These are phyloP conservation scores for Martes martes DNA, from an alignment of 2,113 vertebrate genomes.

Conservation along the genomic window DNA sequence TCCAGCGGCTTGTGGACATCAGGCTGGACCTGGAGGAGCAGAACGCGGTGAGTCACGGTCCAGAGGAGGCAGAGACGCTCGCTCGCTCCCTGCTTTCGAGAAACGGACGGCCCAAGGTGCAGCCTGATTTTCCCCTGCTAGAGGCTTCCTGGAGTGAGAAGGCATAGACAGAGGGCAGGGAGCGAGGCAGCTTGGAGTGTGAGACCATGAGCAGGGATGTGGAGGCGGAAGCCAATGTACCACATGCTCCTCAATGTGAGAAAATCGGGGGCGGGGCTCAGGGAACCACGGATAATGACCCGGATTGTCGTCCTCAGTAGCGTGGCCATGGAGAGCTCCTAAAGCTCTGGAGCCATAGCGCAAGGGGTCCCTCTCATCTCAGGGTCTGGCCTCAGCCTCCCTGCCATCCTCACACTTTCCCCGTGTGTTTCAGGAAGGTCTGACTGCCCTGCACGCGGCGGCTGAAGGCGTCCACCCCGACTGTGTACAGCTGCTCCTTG, in stretches of 20 bases:
- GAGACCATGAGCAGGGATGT: neutral
- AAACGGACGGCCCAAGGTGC: accelerated
- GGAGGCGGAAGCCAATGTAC: neutral
- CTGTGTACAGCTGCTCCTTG: slow-evolving; percentile 85
- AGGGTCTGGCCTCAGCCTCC: neutral
- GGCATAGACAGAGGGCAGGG: neutral
- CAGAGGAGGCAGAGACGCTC: neutral
- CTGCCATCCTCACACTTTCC: accelerated
- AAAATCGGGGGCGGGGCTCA: neutral
- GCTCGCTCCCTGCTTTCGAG: neutral
- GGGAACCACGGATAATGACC: neutral
- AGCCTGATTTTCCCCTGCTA: neutral
- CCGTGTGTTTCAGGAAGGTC: slow-evolving; percentile 84
- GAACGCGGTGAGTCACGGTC: slow-evolving; percentile 83
- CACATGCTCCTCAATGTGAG: neutral
- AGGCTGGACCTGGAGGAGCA: slow-evolving; percentile 84
- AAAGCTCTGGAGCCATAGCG: neutral
- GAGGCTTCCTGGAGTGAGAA: neutral
- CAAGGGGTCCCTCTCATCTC: neutral
- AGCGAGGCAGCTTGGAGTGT: neutral
- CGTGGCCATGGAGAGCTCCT: accelerated
- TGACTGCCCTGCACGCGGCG: slow-evolving; percentile 87
- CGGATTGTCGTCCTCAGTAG: accelerated
- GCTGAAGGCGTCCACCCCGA: slow-evolving; percentile 81
- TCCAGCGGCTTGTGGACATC: slow-evolving; percentile 85